Conservation (phyloP, 2,888 invertebrate species). For the Hyppa rectilinea region DNA sequence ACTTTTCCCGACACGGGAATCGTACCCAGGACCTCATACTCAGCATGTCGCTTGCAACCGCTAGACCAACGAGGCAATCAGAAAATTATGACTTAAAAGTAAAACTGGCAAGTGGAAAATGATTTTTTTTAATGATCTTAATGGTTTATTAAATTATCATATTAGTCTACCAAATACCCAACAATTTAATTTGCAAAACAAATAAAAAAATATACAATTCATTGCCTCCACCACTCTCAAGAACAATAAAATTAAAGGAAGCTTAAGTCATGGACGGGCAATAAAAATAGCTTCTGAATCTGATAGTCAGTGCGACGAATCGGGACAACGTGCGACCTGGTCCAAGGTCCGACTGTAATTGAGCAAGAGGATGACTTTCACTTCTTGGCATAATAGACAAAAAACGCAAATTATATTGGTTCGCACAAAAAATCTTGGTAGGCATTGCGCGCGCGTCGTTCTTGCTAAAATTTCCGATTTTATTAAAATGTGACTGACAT, state of each 20-base stretch:
- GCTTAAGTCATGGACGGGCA: conserved; percentile 21
- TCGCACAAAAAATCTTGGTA: conserved; percentile 46
- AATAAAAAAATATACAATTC: conserved; percentile 5
- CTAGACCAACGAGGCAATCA: too few relatives aligned
- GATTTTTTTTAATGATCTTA: too few relatives aligned
- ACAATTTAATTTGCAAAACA: conserved; percentile 5
- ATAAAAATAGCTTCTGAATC: conserved; percentile 47
- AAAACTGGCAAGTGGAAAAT: too few relatives aligned
- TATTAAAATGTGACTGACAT: neutral
- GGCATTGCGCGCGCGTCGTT: conserved; percentile 6
- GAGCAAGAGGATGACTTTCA: conserved; percentile 74
- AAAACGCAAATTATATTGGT: conserved; percentile 65
- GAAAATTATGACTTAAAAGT: too few relatives aligned
- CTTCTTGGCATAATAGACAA: conserved; percentile 65
- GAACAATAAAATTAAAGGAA: conserved; percentile 41
- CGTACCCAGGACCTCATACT: too few relatives aligned
- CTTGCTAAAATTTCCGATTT: neutral
- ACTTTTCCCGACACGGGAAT: too few relatives aligned
- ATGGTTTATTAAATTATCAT: too few relatives aligned
- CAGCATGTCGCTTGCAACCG: too few relatives aligned
- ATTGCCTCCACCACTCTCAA: neutral
- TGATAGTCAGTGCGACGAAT: conserved; percentile 59
- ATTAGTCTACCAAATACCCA: too few relatives aligned
- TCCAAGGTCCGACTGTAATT: conserved; percentile 69
- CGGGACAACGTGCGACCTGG: conserved; percentile 38